Conservation (phyloP, 1,140 invertebrate genomes). For the Sitobion miscanthi region DNA sequence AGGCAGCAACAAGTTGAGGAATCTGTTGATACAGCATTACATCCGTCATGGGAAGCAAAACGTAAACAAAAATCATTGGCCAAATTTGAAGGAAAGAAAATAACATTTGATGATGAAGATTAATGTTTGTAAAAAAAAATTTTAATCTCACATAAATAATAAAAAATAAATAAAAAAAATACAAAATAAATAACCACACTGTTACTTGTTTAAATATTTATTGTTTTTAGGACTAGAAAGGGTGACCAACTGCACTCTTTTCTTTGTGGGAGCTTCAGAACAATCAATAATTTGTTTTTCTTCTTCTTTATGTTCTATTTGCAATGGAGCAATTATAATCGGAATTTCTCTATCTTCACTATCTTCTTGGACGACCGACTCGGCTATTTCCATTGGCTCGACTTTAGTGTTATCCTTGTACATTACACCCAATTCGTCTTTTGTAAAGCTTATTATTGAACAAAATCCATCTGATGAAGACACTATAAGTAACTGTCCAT, state of each 20-base stretch:
- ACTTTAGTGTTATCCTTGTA: constrained; percentile 60
- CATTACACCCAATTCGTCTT: constrained; percentile 80
- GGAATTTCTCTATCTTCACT: background rate
- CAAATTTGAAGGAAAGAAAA: constrained; percentile 65
- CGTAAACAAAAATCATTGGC: constrained; percentile 64
- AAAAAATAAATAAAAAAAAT: constrained; percentile 44
- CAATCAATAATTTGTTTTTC: background rate
- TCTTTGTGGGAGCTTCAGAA: constrained; percentile 60
- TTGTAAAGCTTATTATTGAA: constrained; percentile 84
- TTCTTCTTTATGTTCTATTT: constrained; percentile 7
- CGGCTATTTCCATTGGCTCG: background rate
- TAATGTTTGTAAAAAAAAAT: constrained; percentile 25
- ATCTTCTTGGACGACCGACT: background rate
- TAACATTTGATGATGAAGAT: constrained; percentile 62
- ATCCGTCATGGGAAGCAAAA: constrained; percentile 71
- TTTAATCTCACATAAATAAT: constrained; percentile 43
- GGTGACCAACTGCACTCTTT: constrained; percentile 74
- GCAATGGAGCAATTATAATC: background rate
- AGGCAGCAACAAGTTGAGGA: constrained; percentile 47
- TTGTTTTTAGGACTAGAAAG: constrained; percentile 75
- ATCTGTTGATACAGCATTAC: constrained; percentile 61
- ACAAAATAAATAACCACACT: background rate
- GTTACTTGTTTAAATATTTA: constrained; percentile 57
- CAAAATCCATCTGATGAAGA: constrained; percentile 97
- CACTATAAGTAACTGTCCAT: constrained; percentile 81